Evolutionary conservation across 2,113 vertebrate genomes (phyloP).

Genomic region (Narcine bancroftii): DNA sequence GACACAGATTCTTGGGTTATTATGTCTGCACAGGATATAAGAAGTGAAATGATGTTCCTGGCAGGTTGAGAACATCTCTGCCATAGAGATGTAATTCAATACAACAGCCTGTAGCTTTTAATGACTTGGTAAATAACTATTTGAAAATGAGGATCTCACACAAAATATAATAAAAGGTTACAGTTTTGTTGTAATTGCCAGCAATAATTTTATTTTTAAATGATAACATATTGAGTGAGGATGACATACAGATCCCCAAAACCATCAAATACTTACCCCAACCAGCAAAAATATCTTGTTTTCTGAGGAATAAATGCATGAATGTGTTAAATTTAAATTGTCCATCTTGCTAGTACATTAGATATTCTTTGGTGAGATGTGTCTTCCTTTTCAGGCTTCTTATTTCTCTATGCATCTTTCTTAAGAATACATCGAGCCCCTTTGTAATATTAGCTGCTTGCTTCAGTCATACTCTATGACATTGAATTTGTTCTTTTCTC

Average conservation of each 20-base stretch:
- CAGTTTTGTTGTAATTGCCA: not conserved
- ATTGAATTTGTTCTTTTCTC: not conserved
- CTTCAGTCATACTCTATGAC: not conserved
- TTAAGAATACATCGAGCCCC: not conserved
- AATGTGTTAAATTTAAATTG: not conserved
- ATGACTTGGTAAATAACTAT: not conserved
- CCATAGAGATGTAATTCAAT: not conserved
- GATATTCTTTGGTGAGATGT: not conserved
- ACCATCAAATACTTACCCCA: not conserved
- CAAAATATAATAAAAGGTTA: not conserved
- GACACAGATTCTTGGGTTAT: not conserved
- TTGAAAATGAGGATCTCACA: not conserved
- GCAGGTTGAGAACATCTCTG: not conserved
- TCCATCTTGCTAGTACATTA: not conserved
- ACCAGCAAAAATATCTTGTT: not conserved
- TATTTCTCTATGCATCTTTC: not conserved
- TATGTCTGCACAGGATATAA: not conserved
- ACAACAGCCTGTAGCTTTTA: not conserved
- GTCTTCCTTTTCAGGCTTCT: not conserved
- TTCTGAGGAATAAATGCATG: not conserved
- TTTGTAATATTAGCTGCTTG: not conserved
- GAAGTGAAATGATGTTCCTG: not conserved
- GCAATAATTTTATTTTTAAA: not conserved
- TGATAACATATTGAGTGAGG: not conserved
- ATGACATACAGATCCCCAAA: not conserved